Conservation (phyloP, 2,113 vertebrate species). For the Numenius arquata region DNA sequence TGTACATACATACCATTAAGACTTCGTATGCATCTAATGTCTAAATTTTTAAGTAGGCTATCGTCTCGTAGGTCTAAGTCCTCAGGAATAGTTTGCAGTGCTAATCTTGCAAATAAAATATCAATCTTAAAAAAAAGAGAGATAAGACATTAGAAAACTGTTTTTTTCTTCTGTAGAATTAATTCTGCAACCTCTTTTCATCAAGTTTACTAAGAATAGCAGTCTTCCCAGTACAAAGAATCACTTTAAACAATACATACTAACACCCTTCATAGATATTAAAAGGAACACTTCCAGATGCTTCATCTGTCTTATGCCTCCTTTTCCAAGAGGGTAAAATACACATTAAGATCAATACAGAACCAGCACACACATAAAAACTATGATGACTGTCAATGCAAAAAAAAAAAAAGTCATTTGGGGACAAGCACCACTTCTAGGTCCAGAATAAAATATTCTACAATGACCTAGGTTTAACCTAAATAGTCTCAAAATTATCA, state of each 20-base stretch:
- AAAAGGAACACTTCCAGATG: background rate
- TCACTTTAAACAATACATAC: background rate
- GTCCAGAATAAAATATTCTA: background rate
- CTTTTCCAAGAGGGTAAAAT: background rate
- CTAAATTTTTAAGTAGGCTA: slow-evolving; percentile 84
- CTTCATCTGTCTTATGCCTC: background rate
- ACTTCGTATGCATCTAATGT: slow-evolving; percentile 89
- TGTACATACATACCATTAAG: slow-evolving; percentile 82
- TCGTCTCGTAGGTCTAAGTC: slow-evolving; percentile 87
- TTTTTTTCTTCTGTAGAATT: background rate
- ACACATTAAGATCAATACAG: background rate
- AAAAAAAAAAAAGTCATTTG: background rate
- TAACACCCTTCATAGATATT: background rate
- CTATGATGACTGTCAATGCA: background rate
- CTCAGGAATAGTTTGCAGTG: slow-evolving; percentile 86
- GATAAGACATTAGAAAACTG: background rate
- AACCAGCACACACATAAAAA: background rate
- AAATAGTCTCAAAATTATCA: background rate
- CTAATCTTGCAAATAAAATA: slow-evolving; percentile 90
- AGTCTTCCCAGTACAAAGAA: background rate
- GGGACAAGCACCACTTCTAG: background rate
- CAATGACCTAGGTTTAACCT: background rate
- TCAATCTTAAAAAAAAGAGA: slow-evolving; percentile 80
- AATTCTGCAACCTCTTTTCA: background rate
- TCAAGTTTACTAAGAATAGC: background rate